Conservation (phyloP, 1,140 invertebrate species). For the Thaumetopoea pityocampa region DNA sequence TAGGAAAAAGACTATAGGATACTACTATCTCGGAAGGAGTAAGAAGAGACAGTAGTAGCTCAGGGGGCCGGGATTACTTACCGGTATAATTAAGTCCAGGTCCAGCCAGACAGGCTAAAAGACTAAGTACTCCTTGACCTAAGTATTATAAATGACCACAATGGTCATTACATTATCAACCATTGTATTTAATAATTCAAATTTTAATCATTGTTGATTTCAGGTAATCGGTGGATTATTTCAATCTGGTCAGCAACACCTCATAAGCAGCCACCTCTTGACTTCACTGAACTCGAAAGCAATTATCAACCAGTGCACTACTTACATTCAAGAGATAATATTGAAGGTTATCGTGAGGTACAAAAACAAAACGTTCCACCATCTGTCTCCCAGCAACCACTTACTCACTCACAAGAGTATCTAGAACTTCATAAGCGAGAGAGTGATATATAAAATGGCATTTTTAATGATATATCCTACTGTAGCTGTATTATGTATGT, state of each 20-base stretch:
- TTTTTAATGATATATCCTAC: constrained; percentile 86
- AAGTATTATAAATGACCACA: too few species aligned
- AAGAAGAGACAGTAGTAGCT: too few species aligned
- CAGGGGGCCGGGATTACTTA: too few species aligned
- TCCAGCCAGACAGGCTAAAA: too few species aligned
- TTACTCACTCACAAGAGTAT: constrained; percentile 78
- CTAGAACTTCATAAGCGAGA: constrained; percentile 87
- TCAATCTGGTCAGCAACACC: constrained; percentile 89
- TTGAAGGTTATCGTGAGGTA: constrained; percentile 44
- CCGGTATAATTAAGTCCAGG: too few species aligned
- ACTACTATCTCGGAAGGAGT: too few species aligned
- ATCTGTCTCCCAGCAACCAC: constrained; percentile 54
- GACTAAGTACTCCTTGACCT: too few species aligned
- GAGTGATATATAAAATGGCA: constrained; percentile 87
- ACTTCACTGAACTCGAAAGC: constrained; percentile 84
- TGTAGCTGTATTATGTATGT: constrained; percentile 81
- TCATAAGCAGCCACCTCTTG: constrained; percentile 88
- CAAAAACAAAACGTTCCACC: constrained; percentile 33
- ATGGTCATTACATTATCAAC: too few species aligned
- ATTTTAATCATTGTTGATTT: constrained; percentile 28
- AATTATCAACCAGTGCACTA: constrained; percentile 48
- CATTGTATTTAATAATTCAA: constrained; percentile 5
- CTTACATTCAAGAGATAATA: constrained; percentile 38
- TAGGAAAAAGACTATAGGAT: too few species aligned
- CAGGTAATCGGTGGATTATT: constrained; percentile 89